Conservation (phyloP, 2,797 vertebrate species). For the Lagocephalus sceleratus region DNA sequence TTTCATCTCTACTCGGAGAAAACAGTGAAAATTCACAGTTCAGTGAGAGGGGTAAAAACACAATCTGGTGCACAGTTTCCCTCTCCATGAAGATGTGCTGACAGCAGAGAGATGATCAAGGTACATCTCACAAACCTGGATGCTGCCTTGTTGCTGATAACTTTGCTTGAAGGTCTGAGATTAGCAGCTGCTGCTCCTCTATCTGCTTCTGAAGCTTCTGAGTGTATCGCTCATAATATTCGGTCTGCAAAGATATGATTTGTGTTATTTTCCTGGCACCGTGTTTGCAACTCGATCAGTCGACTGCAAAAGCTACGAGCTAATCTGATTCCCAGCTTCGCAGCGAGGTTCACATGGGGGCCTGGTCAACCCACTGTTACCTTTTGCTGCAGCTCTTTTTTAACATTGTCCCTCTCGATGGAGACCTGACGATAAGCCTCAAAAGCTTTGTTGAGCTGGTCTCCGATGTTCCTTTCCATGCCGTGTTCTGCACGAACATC, state of each 20-base stretch:
- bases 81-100: not conserved
- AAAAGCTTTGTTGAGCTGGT: slow-evolving; percentile 97
- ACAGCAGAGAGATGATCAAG: not conserved
- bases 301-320: too few species aligned
- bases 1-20: slow-evolving; percentile 77
- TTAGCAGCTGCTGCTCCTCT: slow-evolving; percentile 83
- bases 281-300: not conserved
- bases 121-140: slow-evolving; percentile 67
- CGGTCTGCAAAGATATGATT: slow-evolving; percentile 80
- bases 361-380: slow-evolving; percentile 58
- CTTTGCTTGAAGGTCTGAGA: slow-evolving; percentile 80
- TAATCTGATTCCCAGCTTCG: too few species aligned
- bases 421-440: slow-evolving; percentile 95
- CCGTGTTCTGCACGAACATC: slow-evolving; percentile 86
- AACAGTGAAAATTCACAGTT: slow-evolving; percentile 40
- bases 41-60: slow-evolving; percentile 1
- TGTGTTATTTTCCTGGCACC: slow-evolving; percentile 20
- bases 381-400: slow-evolving; percentile 89
- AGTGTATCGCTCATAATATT: slow-evolving; percentile 86
- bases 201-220: slow-evolving; percentile 88
- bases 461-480: slow-evolving; percentile 97
- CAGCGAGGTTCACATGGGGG: too few species aligned
- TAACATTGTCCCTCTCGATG: slow-evolving; percentile 89
- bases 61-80: not conserved
- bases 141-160: slow-evolving; percentile 62